Base-by-base conservation (phyloP, 2,888 invertebrate genomes). In the Eupithecia abbreviata region DNA sequence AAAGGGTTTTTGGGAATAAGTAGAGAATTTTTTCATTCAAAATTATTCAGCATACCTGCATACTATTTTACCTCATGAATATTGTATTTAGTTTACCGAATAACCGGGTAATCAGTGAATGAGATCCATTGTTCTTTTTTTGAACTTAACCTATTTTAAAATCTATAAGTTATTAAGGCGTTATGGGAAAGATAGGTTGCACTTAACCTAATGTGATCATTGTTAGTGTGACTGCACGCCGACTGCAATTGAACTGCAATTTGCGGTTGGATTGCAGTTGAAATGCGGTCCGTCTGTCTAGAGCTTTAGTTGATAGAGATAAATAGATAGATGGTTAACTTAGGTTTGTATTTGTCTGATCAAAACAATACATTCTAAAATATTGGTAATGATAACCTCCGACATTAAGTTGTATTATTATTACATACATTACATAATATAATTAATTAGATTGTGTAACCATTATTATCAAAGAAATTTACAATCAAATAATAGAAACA, bases 181-280 rank as follows among this genome's bases (percentile, higher is more conserved):
- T 13, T 13, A 49, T 7, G 10, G 18, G 6, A 65, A 65, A 30
- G 30, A 62, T 30, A 12, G 30, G 12, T 1, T 51, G 12, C 4
- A 49, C 15, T 68, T 68, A 68, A 68, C 68, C 67, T 68, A 68
- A 68, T 68, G 47, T 68, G 45, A 68, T 68, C 47, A 68, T 3
- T 47, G 3, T 12, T 2, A 18, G 9, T 43, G 30, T 30, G 30
- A 30, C 30, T 30, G 30, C 30, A 30, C 30, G 30, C 30, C 30
- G 30, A 30, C 30, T 30, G 30, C 30, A 30, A 30, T 30, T 30
- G 30, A 30, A 30, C 30, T 30, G 30, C 30, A 30, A 30, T 30
- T 30, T 30, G 30, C 30, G 30, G 30, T 30, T 30, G 30, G 30
- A 30, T 30, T 30, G 30, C 30, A 30, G 30, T 30, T 30, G 30